A percentile compares a stretch with the other conserved stretches of the same genome.
These are phyloP conservation scores for Datnioides undecimradiatus DNA, from an alignment of 2,113 vertebrate genomes.

Conservation along the genomic window DNA sequence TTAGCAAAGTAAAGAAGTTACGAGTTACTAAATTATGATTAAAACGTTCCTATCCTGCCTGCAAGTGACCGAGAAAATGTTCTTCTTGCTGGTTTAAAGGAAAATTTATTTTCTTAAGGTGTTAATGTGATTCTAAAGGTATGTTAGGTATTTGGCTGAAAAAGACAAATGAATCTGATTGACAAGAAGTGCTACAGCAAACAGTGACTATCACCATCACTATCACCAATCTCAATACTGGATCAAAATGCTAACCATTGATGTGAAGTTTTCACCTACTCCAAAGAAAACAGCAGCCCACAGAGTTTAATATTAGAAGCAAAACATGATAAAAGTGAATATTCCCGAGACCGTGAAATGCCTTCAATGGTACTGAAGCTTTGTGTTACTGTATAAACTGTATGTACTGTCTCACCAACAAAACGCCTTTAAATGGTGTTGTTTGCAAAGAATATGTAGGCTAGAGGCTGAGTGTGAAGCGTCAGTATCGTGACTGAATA, in stretches of 20 bases:
- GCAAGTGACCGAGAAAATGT: neutral
- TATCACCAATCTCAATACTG: neutral
- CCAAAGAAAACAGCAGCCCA: neutral
- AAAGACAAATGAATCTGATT: neutral
- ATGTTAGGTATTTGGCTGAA: neutral
- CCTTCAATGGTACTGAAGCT: neutral
- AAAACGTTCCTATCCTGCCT: neutral
- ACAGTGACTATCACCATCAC: neutral
- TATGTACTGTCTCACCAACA: constrained; percentile 14
- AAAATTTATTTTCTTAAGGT: neutral
- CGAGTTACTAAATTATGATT: too few species aligned
- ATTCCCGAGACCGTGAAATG: neutral
- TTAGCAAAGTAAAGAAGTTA: too few species aligned
- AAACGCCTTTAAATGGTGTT: constrained; percentile 8
- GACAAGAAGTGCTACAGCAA: neutral
- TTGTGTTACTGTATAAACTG: constrained; percentile 11
- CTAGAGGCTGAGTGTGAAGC: constrained; percentile 33
- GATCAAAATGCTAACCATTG: neutral
- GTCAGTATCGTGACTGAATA: constrained; percentile 42
- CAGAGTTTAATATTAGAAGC: neutral
- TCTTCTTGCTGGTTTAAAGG: neutral
- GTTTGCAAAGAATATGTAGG: constrained; percentile 26
- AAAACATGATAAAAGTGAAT: neutral
- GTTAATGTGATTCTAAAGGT: neutral
- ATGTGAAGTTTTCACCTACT: neutral